Evolutionary conservation across 1,140 invertebrate species (phyloP).

Genomic region (Eciton burchellii): DNA sequence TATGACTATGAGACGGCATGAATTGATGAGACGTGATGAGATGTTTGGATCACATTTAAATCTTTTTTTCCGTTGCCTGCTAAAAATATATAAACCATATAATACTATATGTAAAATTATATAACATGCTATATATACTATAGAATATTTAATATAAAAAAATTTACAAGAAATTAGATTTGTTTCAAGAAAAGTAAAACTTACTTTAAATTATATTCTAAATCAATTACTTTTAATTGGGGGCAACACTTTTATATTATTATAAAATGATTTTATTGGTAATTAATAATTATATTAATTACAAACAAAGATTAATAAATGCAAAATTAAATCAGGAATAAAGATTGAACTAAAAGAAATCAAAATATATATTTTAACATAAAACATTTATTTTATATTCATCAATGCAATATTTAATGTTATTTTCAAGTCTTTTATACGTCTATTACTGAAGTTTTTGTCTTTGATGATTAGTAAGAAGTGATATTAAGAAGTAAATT

Average conservation of each 20-base stretch:
- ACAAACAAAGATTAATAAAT: constrained; percentile 5
- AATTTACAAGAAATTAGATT: constrained; percentile 4
- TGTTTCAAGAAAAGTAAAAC: neutral
- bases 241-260: neutral
- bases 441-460: too few species aligned
- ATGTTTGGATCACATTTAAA: constrained; percentile 33
- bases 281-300: constrained; percentile 21
- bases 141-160: too few species aligned
- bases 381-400: neutral
- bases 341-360: neutral
- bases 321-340: neutral
- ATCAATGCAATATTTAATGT: neutral
- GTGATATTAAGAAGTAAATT: too few species aligned
- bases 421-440: neutral
- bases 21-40: constrained; percentile 37
- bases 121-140: too few species aligned
- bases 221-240: neutral
- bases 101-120: too few species aligned
- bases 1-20: constrained; percentile 49
- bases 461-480: too few species aligned
- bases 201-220: neutral
- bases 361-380: neutral
- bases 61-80: constrained; percentile 40
- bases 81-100: constrained; percentile 34
- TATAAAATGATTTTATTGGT: constrained; percentile 18